These are phyloP conservation scores for Spialia ferax DNA, from an alignment of 2,888 invertebrate species.

Conservation along the genomic window DNA sequence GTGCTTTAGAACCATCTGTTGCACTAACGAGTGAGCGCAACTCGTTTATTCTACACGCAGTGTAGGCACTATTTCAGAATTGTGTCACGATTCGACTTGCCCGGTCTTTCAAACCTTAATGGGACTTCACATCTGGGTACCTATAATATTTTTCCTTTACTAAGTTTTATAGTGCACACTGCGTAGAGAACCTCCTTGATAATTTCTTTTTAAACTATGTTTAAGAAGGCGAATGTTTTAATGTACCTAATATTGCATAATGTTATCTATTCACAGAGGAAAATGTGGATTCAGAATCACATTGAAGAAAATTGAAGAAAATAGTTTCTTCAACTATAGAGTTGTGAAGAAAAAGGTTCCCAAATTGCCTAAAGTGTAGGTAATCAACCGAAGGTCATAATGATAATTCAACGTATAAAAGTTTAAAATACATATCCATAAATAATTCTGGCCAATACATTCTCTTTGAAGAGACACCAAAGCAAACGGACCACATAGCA, in stretches of 20 bases:
- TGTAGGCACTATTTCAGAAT: slow-evolving; percentile 6
- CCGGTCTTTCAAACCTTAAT: neutral
- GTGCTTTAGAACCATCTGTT: slow-evolving; percentile 35
- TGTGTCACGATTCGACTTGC: slow-evolving; percentile 8
- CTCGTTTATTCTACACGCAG: neutral
- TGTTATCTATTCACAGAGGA: too few relatives aligned
- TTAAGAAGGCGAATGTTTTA: too few relatives aligned
- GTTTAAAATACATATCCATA: neutral
- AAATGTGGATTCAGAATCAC: too few relatives aligned
- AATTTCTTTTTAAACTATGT: too few relatives aligned
- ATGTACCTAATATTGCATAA: too few relatives aligned
- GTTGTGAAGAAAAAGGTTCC: too few relatives aligned
- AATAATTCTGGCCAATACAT: neutral
- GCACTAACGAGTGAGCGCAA: slow-evolving; percentile 36
- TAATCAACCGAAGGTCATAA: neutral
- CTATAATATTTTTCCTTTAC: too few relatives aligned
- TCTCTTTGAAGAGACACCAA: neutral
- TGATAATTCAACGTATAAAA: neutral
- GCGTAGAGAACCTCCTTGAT: too few relatives aligned
- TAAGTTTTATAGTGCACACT: too few relatives aligned
- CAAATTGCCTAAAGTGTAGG: too few relatives aligned
- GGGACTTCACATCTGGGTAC: neutral
- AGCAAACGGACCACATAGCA: neutral
- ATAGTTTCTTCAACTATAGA: too few relatives aligned
- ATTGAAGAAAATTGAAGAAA: too few relatives aligned